Percentiles rank a stretch among this genome's conserved stretches.
Conservation (phyloP, 2,888 invertebrate species). For the Ichneumoninae sp. region DNA sequence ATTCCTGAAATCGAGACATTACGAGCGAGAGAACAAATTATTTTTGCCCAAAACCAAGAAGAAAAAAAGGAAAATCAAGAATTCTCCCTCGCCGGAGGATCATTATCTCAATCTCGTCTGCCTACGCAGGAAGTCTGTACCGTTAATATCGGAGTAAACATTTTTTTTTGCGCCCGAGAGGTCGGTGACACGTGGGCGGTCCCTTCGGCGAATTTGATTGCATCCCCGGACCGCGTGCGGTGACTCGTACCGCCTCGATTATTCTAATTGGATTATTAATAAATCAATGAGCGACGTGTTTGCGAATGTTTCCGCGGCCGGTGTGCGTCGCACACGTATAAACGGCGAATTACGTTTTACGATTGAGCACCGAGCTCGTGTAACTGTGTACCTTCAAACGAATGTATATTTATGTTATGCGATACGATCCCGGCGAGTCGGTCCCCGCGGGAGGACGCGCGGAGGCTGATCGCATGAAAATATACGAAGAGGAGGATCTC, state of each 20-base stretch:
- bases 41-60: not conserved
- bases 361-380: conserved; percentile 37
- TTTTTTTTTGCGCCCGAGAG: conserved; percentile 22
- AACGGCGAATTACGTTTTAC: conserved; percentile 54
- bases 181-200: conserved; percentile 62
- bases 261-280: conserved; percentile 67
- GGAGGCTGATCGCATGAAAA: conserved; percentile 59
- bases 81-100: not conserved
- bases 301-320: conserved; percentile 19
- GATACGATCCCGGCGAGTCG: conserved; percentile 57
- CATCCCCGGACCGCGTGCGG: conserved; percentile 22
- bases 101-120: conserved; percentile 22
- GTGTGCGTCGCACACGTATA: not conserved
- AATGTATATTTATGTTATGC: conserved; percentile 63
- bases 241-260: conserved; percentile 42
- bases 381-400: conserved; percentile 45
- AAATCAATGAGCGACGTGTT: conserved; percentile 55
- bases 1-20: not conserved
- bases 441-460: not conserved
- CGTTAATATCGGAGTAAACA: conserved; percentile 42
- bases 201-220: conserved; percentile 47
- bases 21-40: not conserved
- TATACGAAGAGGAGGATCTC: conserved; percentile 60
- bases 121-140: conserved; percentile 19
- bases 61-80: not conserved